Conservation (phyloP, 1,140 invertebrate genomes). For the Drosophila arawakana region DNA sequence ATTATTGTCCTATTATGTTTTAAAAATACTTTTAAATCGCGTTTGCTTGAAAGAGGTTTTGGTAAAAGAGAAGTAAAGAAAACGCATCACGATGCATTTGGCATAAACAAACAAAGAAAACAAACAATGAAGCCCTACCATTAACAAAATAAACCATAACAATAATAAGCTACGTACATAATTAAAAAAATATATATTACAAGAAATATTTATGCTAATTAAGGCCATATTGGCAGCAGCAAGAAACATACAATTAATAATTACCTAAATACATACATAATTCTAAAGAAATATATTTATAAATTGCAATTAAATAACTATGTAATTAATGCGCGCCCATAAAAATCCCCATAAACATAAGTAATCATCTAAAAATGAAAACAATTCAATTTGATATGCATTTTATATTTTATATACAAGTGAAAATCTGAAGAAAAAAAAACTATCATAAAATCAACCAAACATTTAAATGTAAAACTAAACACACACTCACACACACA, state of each 20-base stretch:
- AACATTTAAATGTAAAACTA: conserved; percentile 17
- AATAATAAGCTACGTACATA: conserved; percentile 59
- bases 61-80: conserved; percentile 43
- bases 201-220: conserved; percentile 47
- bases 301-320: conserved; percentile 42
- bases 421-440: conserved; percentile 12
- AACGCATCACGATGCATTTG: conserved; percentile 35
- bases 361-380: conserved; percentile 40
- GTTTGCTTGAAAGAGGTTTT: conserved; percentile 45
- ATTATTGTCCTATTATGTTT: conserved; percentile 50
- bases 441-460: conserved; percentile 26
- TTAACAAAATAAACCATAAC: conserved; percentile 47
- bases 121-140: conserved; percentile 25
- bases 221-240: conserved; percentile 69
- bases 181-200: background rate
- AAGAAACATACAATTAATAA: conserved; percentile 41
- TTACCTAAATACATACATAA: conserved; percentile 36
- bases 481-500: background rate
- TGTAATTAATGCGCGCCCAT: conserved; percentile 53
- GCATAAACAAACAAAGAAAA: conserved; percentile 35
- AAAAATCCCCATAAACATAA: conserved; percentile 35
- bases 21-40: conserved; percentile 26
- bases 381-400: conserved; percentile 70
- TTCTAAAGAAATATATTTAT: conserved; percentile 50
- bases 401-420: conserved; percentile 71